Evolutionary conservation across 2,797 vertebrate species (phyloP).

Genomic region (Menidia menidia): DNA sequence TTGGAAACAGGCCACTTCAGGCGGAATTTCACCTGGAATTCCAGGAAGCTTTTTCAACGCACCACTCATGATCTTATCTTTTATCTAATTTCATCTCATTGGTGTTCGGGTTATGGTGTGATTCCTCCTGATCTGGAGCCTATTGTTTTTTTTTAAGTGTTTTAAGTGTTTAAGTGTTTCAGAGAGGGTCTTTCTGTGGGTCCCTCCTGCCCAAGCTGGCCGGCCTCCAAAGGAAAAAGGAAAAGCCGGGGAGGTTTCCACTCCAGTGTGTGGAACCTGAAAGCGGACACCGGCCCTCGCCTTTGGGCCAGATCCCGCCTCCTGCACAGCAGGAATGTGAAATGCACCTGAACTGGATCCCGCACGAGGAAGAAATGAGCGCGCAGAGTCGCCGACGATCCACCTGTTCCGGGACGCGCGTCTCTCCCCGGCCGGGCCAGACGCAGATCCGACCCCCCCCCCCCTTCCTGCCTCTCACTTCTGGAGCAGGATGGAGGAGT

Average conservation of each 20-base stretch:
- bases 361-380: slow-evolving; percentile 61
- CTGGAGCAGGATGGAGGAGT: slow-evolving; percentile 75
- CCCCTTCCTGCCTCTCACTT: slow-evolving; percentile 5
- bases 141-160: too few species aligned
- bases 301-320: slow-evolving; percentile 41
- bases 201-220: too few species aligned
- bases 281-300: slow-evolving; percentile 18
- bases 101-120: too few species aligned
- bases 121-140: too few species aligned
- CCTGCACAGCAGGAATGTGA: slow-evolving; percentile 59
- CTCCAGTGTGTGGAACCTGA: slow-evolving; percentile 16
- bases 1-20: too few species aligned
- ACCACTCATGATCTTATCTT: too few species aligned
- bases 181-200: too few species aligned
- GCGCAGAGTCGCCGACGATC: slow-evolving; percentile 20
- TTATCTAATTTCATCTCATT: too few species aligned
- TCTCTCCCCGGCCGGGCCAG: slow-evolving; percentile 7
- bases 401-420: slow-evolving; percentile 55
- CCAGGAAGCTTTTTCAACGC: too few species aligned
- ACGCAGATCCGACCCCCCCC: too few species aligned
- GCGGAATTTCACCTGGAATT: too few species aligned
- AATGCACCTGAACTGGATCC: slow-evolving; percentile 67
- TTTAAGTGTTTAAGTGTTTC: too few species aligned
- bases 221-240: not conserved
- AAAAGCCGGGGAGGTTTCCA: slow-evolving; percentile 5